A percentile compares a stretch with the other conserved stretches of the same genome.
Conservation (phyloP, 1,140 invertebrate species). For the Bombus confusus region DNA sequence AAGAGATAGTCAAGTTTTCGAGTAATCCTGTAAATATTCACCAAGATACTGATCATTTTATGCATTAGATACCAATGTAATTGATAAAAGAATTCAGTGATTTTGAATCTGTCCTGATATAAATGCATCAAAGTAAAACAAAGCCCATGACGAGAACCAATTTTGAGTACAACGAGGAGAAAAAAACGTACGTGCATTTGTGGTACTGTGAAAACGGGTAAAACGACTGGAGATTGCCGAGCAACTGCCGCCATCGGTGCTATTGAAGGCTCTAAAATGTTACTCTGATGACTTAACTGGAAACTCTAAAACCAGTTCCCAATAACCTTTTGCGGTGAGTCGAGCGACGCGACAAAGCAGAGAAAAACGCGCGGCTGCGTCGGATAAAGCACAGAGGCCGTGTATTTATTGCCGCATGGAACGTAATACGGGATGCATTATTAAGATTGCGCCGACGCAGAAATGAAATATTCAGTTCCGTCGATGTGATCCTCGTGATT, state of each 20-base stretch:
- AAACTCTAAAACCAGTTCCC: constrained; percentile 65
- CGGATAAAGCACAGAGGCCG: constrained; percentile 51
- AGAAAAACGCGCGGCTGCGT: constrained; percentile 48
- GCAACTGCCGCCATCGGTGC: constrained; percentile 47
- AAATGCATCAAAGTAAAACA: neutral
- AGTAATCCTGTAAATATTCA: neutral
- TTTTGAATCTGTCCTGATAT: neutral
- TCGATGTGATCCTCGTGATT: neutral
- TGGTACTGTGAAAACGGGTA: constrained; percentile 1
- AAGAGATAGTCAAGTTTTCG: neutral
- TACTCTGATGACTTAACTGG: constrained; percentile 65
- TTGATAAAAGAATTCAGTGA: neutral
- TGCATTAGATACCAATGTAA: neutral
- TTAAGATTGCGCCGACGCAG: constrained; percentile 41
- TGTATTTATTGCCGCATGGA: constrained; percentile 54
- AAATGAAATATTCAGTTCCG: constrained; percentile 12
- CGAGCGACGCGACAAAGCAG: constrained; percentile 48
- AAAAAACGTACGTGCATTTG: constrained; percentile 21
- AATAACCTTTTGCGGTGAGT: constrained; percentile 63
- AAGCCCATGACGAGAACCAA: constrained; percentile 6
- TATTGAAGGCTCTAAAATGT: constrained; percentile 63
- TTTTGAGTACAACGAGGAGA: neutral
- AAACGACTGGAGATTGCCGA: constrained; percentile 55
- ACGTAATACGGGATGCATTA: constrained; percentile 46
- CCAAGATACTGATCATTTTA: neutral